phyloP scores from a whole-genome alignment of 2,113 vertebrate genomes.

The Murina feae region DNA sequence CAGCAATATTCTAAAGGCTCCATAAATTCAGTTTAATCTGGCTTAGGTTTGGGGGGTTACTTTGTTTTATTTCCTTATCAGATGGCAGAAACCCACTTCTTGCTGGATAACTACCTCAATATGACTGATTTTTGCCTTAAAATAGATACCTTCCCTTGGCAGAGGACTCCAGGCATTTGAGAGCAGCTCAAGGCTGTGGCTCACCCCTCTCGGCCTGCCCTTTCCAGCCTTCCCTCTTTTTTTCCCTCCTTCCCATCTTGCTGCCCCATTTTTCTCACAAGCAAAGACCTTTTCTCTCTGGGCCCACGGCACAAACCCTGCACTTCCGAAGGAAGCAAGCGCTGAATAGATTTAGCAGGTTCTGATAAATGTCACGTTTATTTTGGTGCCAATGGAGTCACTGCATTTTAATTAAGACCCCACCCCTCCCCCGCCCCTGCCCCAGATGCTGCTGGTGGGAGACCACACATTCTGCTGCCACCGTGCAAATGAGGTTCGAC shows the following conservation, averaged over 20 bases:
- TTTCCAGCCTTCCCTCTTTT: not conserved
- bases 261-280: constrained; percentile 42
- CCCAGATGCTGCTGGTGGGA: constrained; percentile 67
- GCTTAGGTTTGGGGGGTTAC: not conserved
- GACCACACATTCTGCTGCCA: not conserved
- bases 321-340: constrained; percentile 68
- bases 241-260: not conserved
- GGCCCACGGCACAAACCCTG: constrained; percentile 60
- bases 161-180: not conserved
- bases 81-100: not conserved
- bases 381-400: constrained; percentile 74
- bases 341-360: constrained; percentile 66
- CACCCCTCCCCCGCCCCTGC: constrained; percentile 14
- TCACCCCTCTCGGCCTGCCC: not conserved
- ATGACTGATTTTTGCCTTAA: not conserved
- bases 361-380: constrained; percentile 41
- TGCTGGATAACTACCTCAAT: not conserved
- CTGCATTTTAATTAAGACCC: constrained; percentile 71
- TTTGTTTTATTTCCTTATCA: not conserved
- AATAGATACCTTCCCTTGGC: not conserved
- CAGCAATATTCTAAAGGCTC: not conserved
- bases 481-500: not conserved
- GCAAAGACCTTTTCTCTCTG: constrained; percentile 67
- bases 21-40: not conserved
- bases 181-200: too few relatives aligned